These are phyloP conservation scores for Sitobion miscanthi DNA, from an alignment of 1,140 invertebrate genomes.

Conservation along the genomic window DNA sequence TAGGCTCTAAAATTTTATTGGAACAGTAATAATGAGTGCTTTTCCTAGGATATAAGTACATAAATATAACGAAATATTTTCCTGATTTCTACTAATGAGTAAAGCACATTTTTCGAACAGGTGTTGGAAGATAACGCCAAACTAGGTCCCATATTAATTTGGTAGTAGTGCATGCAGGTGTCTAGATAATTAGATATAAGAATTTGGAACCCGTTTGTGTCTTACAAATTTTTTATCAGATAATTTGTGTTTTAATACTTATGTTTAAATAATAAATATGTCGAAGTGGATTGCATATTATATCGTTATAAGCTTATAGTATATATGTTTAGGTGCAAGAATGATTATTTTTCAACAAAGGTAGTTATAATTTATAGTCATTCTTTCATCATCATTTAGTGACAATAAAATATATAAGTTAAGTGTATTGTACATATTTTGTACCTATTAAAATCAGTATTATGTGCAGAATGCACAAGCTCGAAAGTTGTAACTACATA, in stretches of 20 bases:
- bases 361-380: neutral
- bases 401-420: neutral
- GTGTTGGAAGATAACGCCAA: neutral
- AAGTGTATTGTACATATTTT: neutral
- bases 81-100: neutral
- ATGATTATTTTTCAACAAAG: neutral
- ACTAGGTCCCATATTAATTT: neutral
- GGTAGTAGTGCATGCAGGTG: neutral
- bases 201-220: neutral
- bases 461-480: neutral
- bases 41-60: neutral
- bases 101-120: neutral
- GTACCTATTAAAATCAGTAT: neutral
- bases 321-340: neutral
- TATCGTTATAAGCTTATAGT: neutral
- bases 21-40: too few relatives aligned
- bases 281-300: neutral
- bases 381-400: neutral
- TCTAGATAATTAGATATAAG: neutral
- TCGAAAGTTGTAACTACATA: neutral
- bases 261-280: neutral
- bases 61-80: neutral
- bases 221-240: neutral
- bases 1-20: neutral
- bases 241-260: neutral